A percentile compares a stretch with the other conserved stretches of the same genome.
Conservation (phyloP, 1,140 invertebrate genomes). For the Heterodera carotae region DNA sequence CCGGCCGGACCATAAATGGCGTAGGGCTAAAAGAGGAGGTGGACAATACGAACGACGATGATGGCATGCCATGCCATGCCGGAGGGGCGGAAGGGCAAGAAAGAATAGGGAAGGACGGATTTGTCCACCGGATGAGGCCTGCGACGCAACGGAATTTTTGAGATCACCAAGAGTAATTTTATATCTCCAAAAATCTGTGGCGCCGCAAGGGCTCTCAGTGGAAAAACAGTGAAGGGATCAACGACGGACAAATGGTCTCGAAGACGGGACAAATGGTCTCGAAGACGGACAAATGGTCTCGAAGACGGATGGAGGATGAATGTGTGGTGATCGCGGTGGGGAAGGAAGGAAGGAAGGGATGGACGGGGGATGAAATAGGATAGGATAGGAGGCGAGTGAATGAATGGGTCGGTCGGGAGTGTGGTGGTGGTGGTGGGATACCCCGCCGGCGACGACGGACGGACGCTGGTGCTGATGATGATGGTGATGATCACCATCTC, state of each 20-base stretch:
- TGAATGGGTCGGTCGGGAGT: background rate
- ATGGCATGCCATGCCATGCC: too few relatives aligned
- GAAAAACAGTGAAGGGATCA: background rate
- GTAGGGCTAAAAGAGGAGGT: slow-evolving; percentile 1
- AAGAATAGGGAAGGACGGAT: background rate
- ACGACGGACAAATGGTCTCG: background rate
- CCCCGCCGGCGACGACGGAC: too few relatives aligned
- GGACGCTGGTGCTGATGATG: too few relatives aligned
- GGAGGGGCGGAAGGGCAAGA: background rate
- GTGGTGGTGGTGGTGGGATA: too few relatives aligned
- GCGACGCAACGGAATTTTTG: slow-evolving; percentile 58
- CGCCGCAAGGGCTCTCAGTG: slow-evolving; percentile 38
- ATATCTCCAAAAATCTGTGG: slow-evolving; percentile 52
- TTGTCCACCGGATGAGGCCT: slow-evolving; percentile 29
- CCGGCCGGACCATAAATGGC: background rate
- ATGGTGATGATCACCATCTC: background rate
- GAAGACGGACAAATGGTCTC: background rate
- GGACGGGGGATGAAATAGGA: background rate
- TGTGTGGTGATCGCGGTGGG: background rate
- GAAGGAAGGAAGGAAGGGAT: background rate
- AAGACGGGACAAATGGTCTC: too few relatives aligned
- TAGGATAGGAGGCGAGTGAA: too few relatives aligned
- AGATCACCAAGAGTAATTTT: slow-evolving; percentile 35
- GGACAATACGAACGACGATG: too few relatives aligned
- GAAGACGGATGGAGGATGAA: background rate